Base-by-base conservation (phyloP, 2,113 vertebrate species). In the Takifugu bimaculatus region DNA sequence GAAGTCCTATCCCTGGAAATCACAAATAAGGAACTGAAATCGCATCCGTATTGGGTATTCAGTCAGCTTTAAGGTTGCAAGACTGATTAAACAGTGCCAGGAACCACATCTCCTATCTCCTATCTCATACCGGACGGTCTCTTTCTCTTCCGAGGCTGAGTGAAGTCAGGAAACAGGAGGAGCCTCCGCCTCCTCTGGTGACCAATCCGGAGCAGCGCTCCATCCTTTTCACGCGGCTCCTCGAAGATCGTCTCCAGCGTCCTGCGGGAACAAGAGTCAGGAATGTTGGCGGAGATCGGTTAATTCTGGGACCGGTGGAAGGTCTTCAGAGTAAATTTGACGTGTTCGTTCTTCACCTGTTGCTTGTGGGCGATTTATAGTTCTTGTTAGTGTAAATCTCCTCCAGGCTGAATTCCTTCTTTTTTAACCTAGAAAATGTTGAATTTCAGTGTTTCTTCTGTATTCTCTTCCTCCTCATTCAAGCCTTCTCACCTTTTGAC, bases 321-420 rank as follows among this genome's bases (percentile, higher is more conserved):
- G 35, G 2, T 32, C 35, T 10, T 2, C 35, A 39, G 35, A 39
- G 9, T 39, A 39, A 7, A 39, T 11, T 3, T 48, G 6, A 48
- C n/a, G 20, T 48, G 45, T 14, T 53, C 26, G n/a, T 49, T 56
- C 44, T 45, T 56, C 65, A 98, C 96, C 96, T 95, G 88, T 93
- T 93, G 57, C 91, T 80, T 61, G 93, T 90, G 61, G 96, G 96
- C 26, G 93, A 93, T 54, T 92, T 94, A 65, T 97, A 98, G 83
- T 98, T 98, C 88, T 98, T 96, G 85, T 98, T 98, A 63, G 96
- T 98, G 75, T 98, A 98, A 77, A 98, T 98, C 90, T 98, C 96
- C 88, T 98, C 96, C 84, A 98, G 90, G 83, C 94, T 98, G 85
- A 98, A 98, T 77, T 96, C 95, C 70, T 96, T 98, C 86, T 98